These are phyloP conservation scores for Embiotoca jacksoni DNA, from an alignment of 2,113 vertebrate species.

Conservation along the genomic window DNA sequence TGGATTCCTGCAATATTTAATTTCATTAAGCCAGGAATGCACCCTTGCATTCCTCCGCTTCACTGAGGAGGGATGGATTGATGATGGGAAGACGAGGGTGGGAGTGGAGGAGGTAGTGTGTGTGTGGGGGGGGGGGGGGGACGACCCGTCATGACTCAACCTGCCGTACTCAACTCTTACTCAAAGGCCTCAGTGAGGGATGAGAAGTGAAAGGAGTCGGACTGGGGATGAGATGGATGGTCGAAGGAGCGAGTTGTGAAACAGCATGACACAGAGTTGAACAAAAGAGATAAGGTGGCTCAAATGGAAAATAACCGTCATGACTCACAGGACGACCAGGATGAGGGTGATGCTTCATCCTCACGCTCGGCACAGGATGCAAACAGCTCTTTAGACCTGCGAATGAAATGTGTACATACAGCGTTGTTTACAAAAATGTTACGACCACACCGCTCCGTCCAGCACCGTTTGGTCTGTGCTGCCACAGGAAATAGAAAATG, in stretches of 20 bases:
- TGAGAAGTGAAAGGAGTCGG: conserved; percentile 64
- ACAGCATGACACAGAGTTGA: conserved; percentile 34
- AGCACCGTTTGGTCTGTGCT: conserved; percentile 18
- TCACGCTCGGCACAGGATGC: background rate
- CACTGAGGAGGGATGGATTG: conserved; percentile 71
- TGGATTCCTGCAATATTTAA: conserved; percentile 88
- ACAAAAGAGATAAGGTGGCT: conserved; percentile 52
- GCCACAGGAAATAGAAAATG: conserved; percentile 20
- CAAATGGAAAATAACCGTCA: conserved; percentile 41
- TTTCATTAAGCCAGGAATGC: conserved; percentile 92
- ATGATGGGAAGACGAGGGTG: conserved; percentile 70
- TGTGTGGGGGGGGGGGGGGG: conserved; percentile 9
- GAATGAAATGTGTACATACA: background rate
- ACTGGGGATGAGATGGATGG: conserved; percentile 44
- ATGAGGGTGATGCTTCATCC: conserved; percentile 27
- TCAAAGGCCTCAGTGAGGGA: conserved; percentile 44
- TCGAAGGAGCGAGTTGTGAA: conserved; percentile 52
- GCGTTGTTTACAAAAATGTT: background rate
- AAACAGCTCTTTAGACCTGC: background rate
- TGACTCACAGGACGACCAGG: conserved; percentile 59
- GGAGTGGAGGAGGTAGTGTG: conserved; percentile 20
- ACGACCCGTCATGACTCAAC: conserved; percentile 44
- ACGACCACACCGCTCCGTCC: background rate
- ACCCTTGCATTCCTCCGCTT: conserved; percentile 81
- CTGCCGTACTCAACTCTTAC: conserved; percentile 43